Conservation (phyloP, 2,888 invertebrate genomes). For the Corbicula japonica region DNA sequence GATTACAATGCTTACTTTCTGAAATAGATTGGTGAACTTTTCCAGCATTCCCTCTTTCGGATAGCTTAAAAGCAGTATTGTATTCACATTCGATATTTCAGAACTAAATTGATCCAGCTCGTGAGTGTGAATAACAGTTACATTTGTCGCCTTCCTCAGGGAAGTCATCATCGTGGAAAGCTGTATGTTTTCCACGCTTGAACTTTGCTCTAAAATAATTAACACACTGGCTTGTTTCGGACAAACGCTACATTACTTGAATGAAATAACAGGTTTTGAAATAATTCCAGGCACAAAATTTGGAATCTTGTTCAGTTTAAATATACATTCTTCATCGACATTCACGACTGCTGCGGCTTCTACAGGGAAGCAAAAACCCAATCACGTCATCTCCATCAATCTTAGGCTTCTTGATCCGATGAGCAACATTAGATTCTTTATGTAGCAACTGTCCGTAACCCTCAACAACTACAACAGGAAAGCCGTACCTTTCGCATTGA, state of each 20-base stretch:
- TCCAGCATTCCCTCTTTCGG: too few relatives aligned
- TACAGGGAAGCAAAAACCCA: conserved; percentile 13
- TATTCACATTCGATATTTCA: neutral
- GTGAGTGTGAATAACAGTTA: neutral
- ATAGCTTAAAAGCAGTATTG: too few relatives aligned
- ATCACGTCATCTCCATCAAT: neutral
- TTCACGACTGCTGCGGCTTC: neutral
- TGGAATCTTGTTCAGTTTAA: conserved; percentile 42
- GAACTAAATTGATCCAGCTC: neutral
- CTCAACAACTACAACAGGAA: too few relatives aligned
- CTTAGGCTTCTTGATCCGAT: neutral
- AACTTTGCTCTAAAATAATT: neutral
- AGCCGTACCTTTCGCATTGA: too few relatives aligned
- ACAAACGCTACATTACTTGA: conserved; percentile 11
- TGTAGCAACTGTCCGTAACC: too few relatives aligned
- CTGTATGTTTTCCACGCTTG: neutral
- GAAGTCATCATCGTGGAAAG: neutral
- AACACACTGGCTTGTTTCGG: neutral
- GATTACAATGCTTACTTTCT: too few relatives aligned
- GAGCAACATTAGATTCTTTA: too few relatives aligned
- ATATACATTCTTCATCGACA: conserved; percentile 9
- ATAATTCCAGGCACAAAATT: conserved; percentile 19
- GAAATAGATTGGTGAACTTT: too few relatives aligned
- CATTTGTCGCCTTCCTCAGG: neutral
- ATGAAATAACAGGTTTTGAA: conserved; percentile 41